A percentile compares a stretch with the other conserved stretches of the same genome.
Conservation (phyloP, 2,888 invertebrate species). For the Timema cristinae region DNA sequence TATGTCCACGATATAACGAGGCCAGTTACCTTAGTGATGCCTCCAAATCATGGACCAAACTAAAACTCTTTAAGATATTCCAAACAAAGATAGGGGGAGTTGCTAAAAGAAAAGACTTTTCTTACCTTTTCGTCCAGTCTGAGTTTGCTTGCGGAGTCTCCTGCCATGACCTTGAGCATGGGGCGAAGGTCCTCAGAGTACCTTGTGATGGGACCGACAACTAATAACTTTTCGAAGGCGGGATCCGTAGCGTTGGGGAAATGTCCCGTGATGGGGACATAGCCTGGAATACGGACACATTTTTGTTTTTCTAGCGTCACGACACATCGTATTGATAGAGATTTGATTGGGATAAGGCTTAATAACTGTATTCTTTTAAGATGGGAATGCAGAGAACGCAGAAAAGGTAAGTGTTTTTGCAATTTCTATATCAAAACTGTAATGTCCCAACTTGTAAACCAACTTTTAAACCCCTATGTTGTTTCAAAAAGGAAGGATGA, state of each 20-base stretch:
- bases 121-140: slow-evolving; percentile 52
- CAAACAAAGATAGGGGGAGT: slow-evolving; percentile 39
- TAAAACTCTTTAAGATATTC: no score
- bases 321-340: no score
- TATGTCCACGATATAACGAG: no score
- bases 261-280: slow-evolving; percentile 57
- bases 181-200: slow-evolving; percentile 80
- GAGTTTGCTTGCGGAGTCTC: slow-evolving; percentile 47
- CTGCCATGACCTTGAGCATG: slow-evolving; percentile 64
- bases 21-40: no score
- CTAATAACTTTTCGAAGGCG: slow-evolving; percentile 50
- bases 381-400: no score
- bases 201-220: slow-evolving; percentile 75
- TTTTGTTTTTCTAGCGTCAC: background rate
- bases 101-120: slow-evolving; percentile 49
- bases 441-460: no score
- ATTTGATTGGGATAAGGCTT: background rate
- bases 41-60: no score
- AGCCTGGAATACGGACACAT: slow-evolving; percentile 45
- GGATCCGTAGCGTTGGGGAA: slow-evolving; percentile 53
- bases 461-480: no score
- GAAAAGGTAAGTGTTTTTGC: no score
- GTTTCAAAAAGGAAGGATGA: no score
- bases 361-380: background rate
- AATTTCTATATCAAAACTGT: no score